A percentile compares a stretch with the other conserved stretches of the same genome.
phyloP scores from a whole-genome alignment of 2,113 vertebrate species.

The Ploceus nigricollis region DNA sequence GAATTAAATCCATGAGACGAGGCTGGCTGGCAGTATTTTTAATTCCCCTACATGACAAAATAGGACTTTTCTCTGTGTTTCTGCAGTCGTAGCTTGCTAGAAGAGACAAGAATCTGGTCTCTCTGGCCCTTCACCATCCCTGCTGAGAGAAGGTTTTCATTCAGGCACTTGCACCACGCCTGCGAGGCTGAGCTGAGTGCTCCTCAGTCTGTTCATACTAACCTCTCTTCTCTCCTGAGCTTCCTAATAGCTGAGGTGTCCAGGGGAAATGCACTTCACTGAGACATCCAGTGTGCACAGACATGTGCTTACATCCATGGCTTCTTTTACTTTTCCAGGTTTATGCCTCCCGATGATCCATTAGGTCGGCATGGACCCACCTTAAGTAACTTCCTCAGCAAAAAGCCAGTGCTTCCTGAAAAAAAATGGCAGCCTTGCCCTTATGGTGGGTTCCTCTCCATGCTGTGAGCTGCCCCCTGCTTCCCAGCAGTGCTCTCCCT shows the following conservation, averaged over 20 bases:
- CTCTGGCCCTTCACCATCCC: background rate
- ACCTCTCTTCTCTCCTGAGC: too few species aligned
- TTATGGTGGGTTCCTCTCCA: conserved; percentile 74
- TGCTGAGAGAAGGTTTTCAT: background rate
- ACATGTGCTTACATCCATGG: background rate
- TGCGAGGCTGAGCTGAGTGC: accelerated
- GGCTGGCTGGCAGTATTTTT: background rate
- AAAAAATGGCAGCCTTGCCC: conserved; percentile 83
- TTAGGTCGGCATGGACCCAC: conserved; percentile 86
- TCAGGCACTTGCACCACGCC: background rate
- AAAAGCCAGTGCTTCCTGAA: conserved; percentile 73
- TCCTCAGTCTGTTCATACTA: background rate
- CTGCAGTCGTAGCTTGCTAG: background rate
- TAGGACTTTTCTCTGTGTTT: background rate
- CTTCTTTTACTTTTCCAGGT: conserved; percentile 70
- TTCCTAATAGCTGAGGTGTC: background rate
- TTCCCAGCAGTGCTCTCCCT: background rate
- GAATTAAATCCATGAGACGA: background rate
- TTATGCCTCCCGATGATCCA: conserved; percentile 94
- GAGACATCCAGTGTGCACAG: background rate
- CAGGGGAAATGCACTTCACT: background rate
- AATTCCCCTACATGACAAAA: background rate
- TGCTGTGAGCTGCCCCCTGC: background rate
- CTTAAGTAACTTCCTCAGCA: conserved; percentile 83
- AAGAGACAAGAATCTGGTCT: background rate